Base-by-base conservation (phyloP, 2,797 vertebrate genomes). In the Labroides dimidiatus region DNA sequence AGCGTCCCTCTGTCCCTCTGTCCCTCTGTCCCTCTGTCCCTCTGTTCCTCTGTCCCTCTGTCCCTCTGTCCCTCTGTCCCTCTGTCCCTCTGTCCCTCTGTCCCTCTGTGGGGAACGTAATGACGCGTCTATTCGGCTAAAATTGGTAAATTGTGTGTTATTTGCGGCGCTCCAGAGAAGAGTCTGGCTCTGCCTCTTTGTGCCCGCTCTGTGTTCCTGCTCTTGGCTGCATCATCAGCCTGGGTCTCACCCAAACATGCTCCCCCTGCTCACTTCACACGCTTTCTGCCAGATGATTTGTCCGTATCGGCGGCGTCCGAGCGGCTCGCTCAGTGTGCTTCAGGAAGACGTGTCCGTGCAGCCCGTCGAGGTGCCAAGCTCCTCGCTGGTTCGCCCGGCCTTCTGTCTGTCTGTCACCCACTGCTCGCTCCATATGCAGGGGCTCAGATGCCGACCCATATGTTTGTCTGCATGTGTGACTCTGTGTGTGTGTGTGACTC, bases 341-440 rank as follows among this genome's bases (percentile, higher is more conserved):
- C 79, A n/a, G 64, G 73, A 89, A 84, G 85, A 82, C 30, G n/a
- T 69, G 52, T 68, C 47, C 56, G 27, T 55, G 68, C 80, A 70
- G 82, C 71, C 78, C 74, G 75, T 80, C 57, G 41, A 69, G 75
- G 89, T 86, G 88, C 87, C 88, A 90, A 77, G 75, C 69, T 71
- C 78, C 68, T 86, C 71, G 57, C 64, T 60, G 74, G 84, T 87
- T 84, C 81, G 82, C 75, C 69, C 83, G 73, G 83, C 88, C 91
- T 72, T 91, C 91, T 94, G 92, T 88, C 84, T 82, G 90, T 91
- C 89, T 93, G 90, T 89, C 88, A 87, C 88, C 90, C 89, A 78
- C 52, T 78, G 88, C 84, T 84, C 71, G 73, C 80, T 85, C 90
- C 88, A 78, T 88, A 86, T 89, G 88, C 71, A 82, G 63, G 3